Conservation (phyloP, 2,113 vertebrate species). For the Nematolebias whitei region DNA sequence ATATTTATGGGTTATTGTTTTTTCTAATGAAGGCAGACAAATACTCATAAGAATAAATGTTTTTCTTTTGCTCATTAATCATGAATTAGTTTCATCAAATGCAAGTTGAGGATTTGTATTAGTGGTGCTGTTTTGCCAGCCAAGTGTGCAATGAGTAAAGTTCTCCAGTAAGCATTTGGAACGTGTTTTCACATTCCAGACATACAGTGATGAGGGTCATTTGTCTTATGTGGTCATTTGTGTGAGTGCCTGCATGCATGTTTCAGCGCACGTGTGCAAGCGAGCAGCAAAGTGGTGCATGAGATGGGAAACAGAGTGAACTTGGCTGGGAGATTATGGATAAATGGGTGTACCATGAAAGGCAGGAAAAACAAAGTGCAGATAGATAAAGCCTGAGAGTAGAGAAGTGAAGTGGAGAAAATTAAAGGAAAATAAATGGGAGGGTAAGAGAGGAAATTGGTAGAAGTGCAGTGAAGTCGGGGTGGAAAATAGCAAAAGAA, state of each 20-base stretch:
- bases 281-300: conserved; percentile 2
- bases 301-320: conserved; percentile 44
- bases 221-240: conserved; percentile 63
- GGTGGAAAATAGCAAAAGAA: conserved; percentile 49
- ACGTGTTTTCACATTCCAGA: conserved; percentile 66
- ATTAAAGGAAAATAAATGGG: conserved; percentile 65
- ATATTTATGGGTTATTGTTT: conserved; percentile 21
- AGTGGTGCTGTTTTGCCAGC: conserved; percentile 6
- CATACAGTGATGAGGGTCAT: conserved; percentile 63
- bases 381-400: conserved; percentile 58
- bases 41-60: conserved; percentile 18
- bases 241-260: conserved; percentile 12
- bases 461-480: conserved; percentile 21
- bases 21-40: conserved; percentile 25
- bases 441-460: conserved; percentile 22
- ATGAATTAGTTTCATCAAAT: conserved; percentile 18
- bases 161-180: conserved; percentile 38
- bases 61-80: conserved; percentile 25
- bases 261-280: conserved; percentile 18
- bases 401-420: conserved; percentile 33
- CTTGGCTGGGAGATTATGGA: conserved; percentile 42
- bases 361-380: conserved; percentile 53
- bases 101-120: conserved; percentile 21
- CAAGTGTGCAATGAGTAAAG: conserved; percentile 24
- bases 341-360: conserved; percentile 44